A percentile compares a stretch with the other conserved stretches of the same genome.
Evolutionary conservation across 2,797 vertebrate genomes (phyloP).

Genomic region (Arnoldichthys spilopterus): DNA sequence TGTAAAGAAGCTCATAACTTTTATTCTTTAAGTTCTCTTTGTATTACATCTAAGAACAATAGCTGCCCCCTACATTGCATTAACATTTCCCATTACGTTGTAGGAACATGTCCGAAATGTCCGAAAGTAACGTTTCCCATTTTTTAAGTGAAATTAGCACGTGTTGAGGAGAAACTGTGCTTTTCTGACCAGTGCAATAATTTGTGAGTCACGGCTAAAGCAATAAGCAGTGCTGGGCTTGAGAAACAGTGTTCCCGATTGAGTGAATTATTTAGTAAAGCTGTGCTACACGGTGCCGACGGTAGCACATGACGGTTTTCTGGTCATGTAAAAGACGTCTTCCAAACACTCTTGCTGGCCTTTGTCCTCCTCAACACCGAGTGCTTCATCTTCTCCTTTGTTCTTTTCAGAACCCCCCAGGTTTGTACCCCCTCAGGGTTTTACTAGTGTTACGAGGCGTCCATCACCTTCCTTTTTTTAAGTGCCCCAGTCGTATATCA

Average conservation of each 20-base stretch:
- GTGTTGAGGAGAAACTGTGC: background rate
- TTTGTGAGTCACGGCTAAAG: too few species aligned
- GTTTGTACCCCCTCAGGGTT: conserved; percentile 66
- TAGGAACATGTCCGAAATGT: background rate
- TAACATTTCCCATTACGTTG: background rate
- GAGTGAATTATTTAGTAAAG: background rate
- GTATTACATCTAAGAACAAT: background rate
- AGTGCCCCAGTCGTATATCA: conserved; percentile 76
- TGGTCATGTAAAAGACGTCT: background rate
- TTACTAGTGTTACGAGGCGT: conserved; percentile 66
- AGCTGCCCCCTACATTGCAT: background rate
- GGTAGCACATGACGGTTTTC: background rate
- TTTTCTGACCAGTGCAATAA: background rate
- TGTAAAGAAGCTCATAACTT: background rate
- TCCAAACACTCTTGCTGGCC: background rate
- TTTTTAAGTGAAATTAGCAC: background rate
- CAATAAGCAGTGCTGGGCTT: background rate
- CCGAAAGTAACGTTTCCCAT: too few species aligned
- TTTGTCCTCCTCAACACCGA: conserved; percentile 35
- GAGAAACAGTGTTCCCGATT: background rate
- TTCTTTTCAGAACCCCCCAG: conserved; percentile 39
- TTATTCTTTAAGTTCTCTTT: background rate
- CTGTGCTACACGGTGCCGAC: background rate
- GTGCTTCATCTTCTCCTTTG: conserved; percentile 51
- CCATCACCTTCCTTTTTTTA: conserved; percentile 71